phyloP scores from a whole-genome alignment of 2,797 vertebrate genomes.

The Chiloscyllium punctatum region DNA sequence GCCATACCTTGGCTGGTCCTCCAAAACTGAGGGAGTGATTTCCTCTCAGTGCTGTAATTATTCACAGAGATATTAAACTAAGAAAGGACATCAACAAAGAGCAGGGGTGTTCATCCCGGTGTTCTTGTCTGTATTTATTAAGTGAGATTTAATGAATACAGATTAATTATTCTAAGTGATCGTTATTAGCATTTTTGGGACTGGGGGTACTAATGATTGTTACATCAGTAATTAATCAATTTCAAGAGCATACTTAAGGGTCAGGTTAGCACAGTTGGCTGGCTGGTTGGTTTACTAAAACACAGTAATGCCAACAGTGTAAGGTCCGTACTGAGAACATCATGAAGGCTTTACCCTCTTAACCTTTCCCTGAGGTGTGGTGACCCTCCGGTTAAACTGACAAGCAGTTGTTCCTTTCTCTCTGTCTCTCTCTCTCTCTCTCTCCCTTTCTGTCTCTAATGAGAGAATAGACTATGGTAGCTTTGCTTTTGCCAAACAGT shows the following conservation, averaged over 20 bases:
- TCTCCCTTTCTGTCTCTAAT: too few relatives aligned
- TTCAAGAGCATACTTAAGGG: too few relatives aligned
- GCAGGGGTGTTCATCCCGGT: neutral
- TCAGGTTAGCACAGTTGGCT: too few relatives aligned
- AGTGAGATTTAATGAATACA: neutral
- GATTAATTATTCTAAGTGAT: neutral
- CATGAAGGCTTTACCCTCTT: too few relatives aligned
- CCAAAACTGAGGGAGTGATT: neutral
- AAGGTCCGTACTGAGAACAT: too few relatives aligned
- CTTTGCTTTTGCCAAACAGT: neutral
- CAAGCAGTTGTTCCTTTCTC: too few relatives aligned
- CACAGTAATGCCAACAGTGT: too few relatives aligned
- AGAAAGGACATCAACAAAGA: neutral
- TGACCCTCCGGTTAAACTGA: too few relatives aligned
- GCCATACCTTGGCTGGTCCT: neutral
- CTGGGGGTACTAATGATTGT: neutral
- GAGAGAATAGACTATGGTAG: too few relatives aligned
- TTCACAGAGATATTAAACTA: neutral
- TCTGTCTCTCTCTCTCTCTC: too few relatives aligned
- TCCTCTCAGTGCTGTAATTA: neutral
- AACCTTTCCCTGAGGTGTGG: too few relatives aligned
- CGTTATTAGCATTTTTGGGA: neutral
- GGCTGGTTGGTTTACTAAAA: too few relatives aligned
- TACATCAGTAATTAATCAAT: neutral
- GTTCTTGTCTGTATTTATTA: neutral